Percentiles rank a stretch among this genome's conserved stretches.
Evolutionary conservation across 1,140 invertebrate genomes (phyloP).

Genomic region (Dendrolimus kikuchii): DNA sequence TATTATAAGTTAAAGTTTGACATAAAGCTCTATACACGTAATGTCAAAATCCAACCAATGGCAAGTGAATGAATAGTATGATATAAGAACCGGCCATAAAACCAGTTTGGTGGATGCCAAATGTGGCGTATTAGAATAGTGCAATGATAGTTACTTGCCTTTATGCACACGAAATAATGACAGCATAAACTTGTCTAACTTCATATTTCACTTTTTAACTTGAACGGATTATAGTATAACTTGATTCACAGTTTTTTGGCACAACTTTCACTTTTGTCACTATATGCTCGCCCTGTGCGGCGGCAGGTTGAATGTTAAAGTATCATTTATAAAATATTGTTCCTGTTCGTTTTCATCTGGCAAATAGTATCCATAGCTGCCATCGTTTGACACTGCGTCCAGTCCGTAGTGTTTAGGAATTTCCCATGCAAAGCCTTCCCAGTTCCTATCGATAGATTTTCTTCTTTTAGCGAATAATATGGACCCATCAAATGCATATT

Average conservation of each 20-base stretch:
- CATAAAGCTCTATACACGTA: too few relatives aligned
- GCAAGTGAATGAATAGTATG: too few relatives aligned
- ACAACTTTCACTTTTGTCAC: slow-evolving; percentile 8
- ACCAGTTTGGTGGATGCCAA: too few relatives aligned
- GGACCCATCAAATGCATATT: slow-evolving; percentile 64
- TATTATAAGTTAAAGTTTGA: too few relatives aligned
- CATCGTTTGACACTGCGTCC: slow-evolving; percentile 62
- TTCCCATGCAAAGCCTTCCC: slow-evolving; percentile 41
- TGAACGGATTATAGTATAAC: too few relatives aligned
- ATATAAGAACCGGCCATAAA: too few relatives aligned
- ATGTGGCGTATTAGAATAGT: too few relatives aligned
- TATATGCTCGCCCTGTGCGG: slow-evolving; percentile 65
- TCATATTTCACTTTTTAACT: too few relatives aligned
- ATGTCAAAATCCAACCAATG: too few relatives aligned
- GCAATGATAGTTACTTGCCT: too few relatives aligned
- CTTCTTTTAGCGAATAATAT: slow-evolving; percentile 64
- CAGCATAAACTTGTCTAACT: too few relatives aligned
- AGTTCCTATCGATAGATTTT: slow-evolving; percentile 58
- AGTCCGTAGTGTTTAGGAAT: slow-evolving; percentile 29
- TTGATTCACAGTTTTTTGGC: slow-evolving; percentile 32
- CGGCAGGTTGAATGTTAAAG: slow-evolving; percentile 57
- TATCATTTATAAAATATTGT: slow-evolving; percentile 61
- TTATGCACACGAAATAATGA: too few relatives aligned
- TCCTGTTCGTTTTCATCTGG: slow-evolving; percentile 59
- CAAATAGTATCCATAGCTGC: slow-evolving; percentile 65